Conservation (phyloP, 2,113 vertebrate species). For the Miniopterus natalensis region DNA sequence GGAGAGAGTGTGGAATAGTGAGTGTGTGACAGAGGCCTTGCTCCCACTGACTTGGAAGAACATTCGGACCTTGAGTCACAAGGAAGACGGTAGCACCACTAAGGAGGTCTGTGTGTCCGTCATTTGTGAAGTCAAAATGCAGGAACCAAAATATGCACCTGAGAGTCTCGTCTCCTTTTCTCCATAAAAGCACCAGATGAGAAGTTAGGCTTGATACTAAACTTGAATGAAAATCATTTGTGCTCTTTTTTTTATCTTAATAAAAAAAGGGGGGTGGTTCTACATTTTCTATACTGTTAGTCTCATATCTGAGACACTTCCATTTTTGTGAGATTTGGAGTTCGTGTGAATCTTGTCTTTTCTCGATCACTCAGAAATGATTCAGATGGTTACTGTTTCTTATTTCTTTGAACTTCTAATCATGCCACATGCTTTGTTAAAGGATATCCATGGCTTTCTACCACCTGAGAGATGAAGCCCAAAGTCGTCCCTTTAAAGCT, state of each 20-base stretch:
- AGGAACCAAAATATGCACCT: background rate
- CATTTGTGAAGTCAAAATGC: background rate
- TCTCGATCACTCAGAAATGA: constrained; percentile 42
- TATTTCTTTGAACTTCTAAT: constrained; percentile 50
- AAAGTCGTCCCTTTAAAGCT: background rate
- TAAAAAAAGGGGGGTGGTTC: background rate
- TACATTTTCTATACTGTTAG: background rate
- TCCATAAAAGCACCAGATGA: constrained; percentile 21
- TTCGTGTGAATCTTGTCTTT: constrained; percentile 17
- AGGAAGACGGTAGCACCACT: background rate
- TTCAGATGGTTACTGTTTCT: constrained; percentile 26
- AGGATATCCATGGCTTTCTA: background rate
- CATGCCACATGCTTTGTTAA: background rate
- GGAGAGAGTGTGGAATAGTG: background rate
- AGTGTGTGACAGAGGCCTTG: background rate
- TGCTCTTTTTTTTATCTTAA: constrained; percentile 41
- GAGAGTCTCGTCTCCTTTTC: background rate
- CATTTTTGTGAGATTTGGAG: constrained; percentile 23
- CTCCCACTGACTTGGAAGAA: background rate
- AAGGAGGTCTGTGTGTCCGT: background rate
- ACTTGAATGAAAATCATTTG: background rate
- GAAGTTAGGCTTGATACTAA: background rate
- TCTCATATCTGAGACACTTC: background rate
- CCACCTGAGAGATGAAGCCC: background rate
- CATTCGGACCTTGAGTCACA: background rate